Base-by-base conservation (phyloP, 1,140 invertebrate species). In the Euborellia annulipes region DNA sequence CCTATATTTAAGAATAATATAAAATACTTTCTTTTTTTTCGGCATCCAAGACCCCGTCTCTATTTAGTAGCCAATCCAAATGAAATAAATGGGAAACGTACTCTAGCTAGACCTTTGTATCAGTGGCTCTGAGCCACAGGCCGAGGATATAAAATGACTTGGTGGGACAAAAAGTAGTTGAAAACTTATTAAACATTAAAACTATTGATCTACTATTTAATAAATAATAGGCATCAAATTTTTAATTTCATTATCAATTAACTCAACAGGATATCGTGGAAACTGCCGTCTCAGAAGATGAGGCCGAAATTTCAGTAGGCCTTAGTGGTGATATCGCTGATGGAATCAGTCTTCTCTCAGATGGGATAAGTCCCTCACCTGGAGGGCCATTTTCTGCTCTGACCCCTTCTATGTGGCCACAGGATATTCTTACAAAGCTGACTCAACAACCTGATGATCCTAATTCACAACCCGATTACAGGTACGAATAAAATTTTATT, bases 351-450 rank as follows among this genome's bases (percentile, higher is more conserved):
- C 66, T 79, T 14, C 56, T 55, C 45, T 69, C 72, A 32, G 79
- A 82, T 58, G 43, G 45, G 8, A 41, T 43, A 2, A 72, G 76
- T 32, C 82, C 82, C 14, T 71, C 70, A 45, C 81, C 81, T 19
- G 82, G 82, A 3, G 82, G 82, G 18, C 78, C 83, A 7, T 87
- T 87, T 62, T 94, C 87, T 21, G 90, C 89, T 3, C 68, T 97
- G 0, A 95, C 86, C 18, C 78, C 90, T 13, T 94, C 89, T 38
- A 95, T 97, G 90, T 92, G 91, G 79, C 92, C 93, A 16, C 89
- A 94, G 62, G 87, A 95, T 62, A 82, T 95, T 30, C 70, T 94
- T 53, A 76, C 76, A 2, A 86, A 85, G 65, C 62, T 87, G 21
- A 76, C 74, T 51, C 76, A 82, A 55, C 56, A 66, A 41, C 74